Evolutionary conservation across 1,140 invertebrate species (phyloP).

Genomic region (Ladona fulva): DNA sequence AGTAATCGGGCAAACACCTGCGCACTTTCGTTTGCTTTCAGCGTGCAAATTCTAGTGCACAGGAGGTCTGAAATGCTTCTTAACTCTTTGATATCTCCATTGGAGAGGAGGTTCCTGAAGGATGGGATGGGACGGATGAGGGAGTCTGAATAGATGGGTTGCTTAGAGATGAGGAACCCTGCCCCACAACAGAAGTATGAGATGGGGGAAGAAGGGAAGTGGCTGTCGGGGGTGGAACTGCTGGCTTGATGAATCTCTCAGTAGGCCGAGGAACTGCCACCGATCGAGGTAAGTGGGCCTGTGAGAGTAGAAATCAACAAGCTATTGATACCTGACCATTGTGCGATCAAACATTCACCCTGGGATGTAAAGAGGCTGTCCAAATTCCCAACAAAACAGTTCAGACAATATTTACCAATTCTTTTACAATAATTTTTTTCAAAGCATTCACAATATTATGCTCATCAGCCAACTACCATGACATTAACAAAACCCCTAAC

Average conservation of each 20-base stretch:
- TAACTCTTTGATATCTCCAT: constrained; percentile 28
- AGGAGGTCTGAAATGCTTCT: not conserved
- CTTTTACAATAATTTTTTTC: too few relatives aligned
- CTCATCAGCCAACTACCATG: too few relatives aligned
- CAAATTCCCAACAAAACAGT: too few relatives aligned
- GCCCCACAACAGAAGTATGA: constrained; percentile 24
- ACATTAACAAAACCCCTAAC: too few relatives aligned
- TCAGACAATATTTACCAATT: too few relatives aligned
- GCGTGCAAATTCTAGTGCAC: not conserved
- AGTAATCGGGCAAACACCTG: not conserved
- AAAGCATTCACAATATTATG: too few relatives aligned
- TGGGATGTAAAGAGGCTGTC: too few relatives aligned
- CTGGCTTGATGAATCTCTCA: constrained; percentile 70
- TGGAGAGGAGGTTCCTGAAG: constrained; percentile 24
- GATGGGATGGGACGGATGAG: constrained; percentile 21
- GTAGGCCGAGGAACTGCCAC: constrained; percentile 52
- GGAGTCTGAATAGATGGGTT: constrained; percentile 24
- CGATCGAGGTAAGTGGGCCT: constrained; percentile 33
- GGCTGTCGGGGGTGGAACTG: constrained; percentile 42
- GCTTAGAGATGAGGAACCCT: constrained; percentile 22
- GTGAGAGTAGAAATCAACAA: constrained; percentile 7
- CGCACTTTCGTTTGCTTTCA: not conserved
- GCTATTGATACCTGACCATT: too few relatives aligned
- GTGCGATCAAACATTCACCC: too few relatives aligned
- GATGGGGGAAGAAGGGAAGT: constrained; percentile 27